A percentile compares a stretch with the other conserved stretches of the same genome.
Conservation (phyloP, 1,140 invertebrate genomes). For the Magallana ariakensis region DNA sequence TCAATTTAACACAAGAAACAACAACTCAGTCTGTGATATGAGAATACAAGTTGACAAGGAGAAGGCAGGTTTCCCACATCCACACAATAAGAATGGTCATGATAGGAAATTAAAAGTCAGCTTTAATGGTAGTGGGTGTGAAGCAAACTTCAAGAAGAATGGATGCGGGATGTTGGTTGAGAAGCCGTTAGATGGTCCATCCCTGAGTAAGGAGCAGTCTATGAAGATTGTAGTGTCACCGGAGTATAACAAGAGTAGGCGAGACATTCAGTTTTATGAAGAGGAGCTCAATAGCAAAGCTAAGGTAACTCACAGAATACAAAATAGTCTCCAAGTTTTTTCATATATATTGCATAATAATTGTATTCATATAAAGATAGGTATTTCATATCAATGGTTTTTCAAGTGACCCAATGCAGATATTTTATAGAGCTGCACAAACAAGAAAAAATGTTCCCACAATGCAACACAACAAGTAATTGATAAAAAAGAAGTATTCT, state of each 20-base stretch:
- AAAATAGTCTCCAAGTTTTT: too few relatives aligned
- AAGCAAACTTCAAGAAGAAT: conserved; percentile 1
- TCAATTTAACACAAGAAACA: neutral
- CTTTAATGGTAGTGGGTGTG: neutral
- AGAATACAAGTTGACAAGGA: neutral
- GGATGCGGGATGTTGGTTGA: neutral
- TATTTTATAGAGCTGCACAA: too few relatives aligned
- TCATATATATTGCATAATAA: too few relatives aligned
- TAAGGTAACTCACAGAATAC: neutral
- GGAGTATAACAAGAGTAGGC: conserved; percentile 1
- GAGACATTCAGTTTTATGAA: neutral
- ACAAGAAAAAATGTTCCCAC: too few relatives aligned
- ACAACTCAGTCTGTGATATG: neutral
- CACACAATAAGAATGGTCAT: neutral
- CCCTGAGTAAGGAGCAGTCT: neutral
- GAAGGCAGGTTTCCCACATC: neutral
- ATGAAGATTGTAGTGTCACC: neutral
- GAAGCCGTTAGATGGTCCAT: neutral
- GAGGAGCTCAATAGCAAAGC: neutral
- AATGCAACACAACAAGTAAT: too few relatives aligned
- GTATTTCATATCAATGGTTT: too few relatives aligned
- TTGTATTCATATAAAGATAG: too few relatives aligned
- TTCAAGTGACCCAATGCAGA: too few relatives aligned
- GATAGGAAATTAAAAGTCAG: neutral
- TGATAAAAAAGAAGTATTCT: neutral